Conservation (phyloP, 2,888 invertebrate species). For the Proisotoma minuta region DNA sequence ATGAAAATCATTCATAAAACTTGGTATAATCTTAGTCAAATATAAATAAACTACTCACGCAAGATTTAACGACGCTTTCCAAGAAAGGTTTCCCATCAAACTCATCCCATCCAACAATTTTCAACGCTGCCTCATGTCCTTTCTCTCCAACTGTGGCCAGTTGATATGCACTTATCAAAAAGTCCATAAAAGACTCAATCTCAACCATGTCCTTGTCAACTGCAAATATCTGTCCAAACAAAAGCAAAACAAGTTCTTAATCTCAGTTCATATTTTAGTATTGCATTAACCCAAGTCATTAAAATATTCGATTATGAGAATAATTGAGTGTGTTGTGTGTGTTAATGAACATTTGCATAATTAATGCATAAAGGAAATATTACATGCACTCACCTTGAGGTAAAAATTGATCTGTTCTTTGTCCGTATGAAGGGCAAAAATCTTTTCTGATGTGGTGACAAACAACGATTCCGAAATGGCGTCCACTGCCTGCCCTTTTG, state of each 20-base stretch:
- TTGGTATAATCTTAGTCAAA: background rate
- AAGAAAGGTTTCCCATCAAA: constrained; percentile 40
- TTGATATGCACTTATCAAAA: constrained; percentile 45
- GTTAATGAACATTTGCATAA: too few relatives aligned
- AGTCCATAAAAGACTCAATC: constrained; percentile 41
- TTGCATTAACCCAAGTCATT: too few relatives aligned
- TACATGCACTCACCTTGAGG: constrained; percentile 49
- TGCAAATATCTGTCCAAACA: constrained; percentile 42
- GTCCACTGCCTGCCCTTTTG: constrained; percentile 50
- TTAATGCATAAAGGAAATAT: background rate
- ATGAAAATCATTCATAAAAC: background rate
- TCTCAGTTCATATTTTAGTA: too few relatives aligned
- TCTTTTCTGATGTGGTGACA: constrained; percentile 67
- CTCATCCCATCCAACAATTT: constrained; percentile 12
- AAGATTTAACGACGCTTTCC: constrained; percentile 67
- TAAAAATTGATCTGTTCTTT: constrained; percentile 50
- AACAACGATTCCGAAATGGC: constrained; percentile 57
- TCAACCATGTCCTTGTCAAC: constrained; percentile 42
- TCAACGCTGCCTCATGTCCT: constrained; percentile 2
- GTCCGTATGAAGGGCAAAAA: constrained; percentile 54
- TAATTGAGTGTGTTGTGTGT: too few relatives aligned
- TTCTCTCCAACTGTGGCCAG: constrained; percentile 18
- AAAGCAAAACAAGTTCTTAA: background rate
- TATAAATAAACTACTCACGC: constrained; percentile 53
- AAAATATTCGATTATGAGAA: too few relatives aligned